Conservation (phyloP, 2,888 invertebrate genomes). For the Napeogenes sylphis region DNA sequence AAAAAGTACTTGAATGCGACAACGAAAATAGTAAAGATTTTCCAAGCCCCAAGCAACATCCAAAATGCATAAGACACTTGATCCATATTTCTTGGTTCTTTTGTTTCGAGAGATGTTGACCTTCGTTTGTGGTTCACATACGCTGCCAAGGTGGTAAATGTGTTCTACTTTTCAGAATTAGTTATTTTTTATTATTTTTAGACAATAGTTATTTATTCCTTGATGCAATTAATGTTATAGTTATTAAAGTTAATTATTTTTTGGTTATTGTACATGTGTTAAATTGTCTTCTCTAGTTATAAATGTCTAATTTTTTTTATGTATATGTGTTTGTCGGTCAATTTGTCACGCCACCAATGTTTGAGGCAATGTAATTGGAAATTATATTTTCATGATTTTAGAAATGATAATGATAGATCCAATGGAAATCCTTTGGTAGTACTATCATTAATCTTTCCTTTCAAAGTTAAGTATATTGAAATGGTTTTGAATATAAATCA, state of each 20-base stretch:
- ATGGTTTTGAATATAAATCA: no score
- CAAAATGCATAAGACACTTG: slow-evolving; percentile 6
- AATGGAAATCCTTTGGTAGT: no score
- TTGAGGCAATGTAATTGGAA: no score
- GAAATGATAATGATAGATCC: no score
- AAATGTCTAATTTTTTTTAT: no score
- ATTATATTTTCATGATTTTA: no score
- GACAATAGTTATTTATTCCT: no score
- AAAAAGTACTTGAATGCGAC: not conserved
- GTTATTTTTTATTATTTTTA: slow-evolving; percentile 4
- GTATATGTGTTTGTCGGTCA: no score
- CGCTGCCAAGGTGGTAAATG: slow-evolving; percentile 1
- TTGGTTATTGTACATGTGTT: no score
- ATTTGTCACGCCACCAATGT: no score
- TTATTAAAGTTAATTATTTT: no score
- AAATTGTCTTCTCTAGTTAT: not conserved
- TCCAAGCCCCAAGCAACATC: not conserved
- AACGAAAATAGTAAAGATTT: slow-evolving; percentile 5
- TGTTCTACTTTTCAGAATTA: slow-evolving; percentile 5
- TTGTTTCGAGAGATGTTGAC: slow-evolving; percentile 30
- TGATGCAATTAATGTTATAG: no score
- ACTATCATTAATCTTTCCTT: not conserved
- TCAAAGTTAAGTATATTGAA: not conserved
- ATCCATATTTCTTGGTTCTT: slow-evolving; percentile 17
- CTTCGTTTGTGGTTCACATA: slow-evolving; percentile 29